Base-by-base conservation (phyloP, 2,888 invertebrate species). In the Plebejus anna region DNA sequence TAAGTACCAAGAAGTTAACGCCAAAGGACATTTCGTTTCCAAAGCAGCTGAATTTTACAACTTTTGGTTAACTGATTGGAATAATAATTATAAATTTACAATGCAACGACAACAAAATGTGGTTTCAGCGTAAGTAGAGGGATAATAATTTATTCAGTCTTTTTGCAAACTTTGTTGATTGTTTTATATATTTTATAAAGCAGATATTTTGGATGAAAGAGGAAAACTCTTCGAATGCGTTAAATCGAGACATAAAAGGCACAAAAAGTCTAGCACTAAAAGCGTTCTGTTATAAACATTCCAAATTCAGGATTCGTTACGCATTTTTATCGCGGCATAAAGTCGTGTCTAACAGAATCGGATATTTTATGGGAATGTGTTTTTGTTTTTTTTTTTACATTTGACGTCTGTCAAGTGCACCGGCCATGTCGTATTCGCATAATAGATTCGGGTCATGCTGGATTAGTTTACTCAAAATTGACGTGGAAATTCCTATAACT, bases 321-420 rank as follows among this genome's bases (percentile, higher is more conserved):
- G 73, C 73, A 73, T 73, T 73, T 73, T 73, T 51, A 51, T 32
- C 73, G 73, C 51, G 55, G 47, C 47, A 32, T 51, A 28, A 73
- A 73, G 51, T 73, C 73, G 73, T 73, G 73, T 73, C 73, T 73
- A 73, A 51, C 73, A 73, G 51, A 73, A 73, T 51, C 51, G 73
- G 73, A 73, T 73, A 73, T 73, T 73, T 73, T 73, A 73, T 73
- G 73, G 73, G 73, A 73, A 73, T 73, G 36, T 73, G 28, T 73
- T 73, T 73, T 51, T 51, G 47, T 22, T 13, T 51, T 73, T 71
- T 73, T 73, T 73, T 73, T 47, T 28, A 71, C 22, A 42, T 71
- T 22, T 47, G 73, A 73, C 47, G 47, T 73, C 73, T 73, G 73
- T 73, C 73, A 73, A 73, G 73, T 73, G 73, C 51, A 32, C 73